A percentile compares a stretch with the other conserved stretches of the same genome.
Evolutionary conservation across 2,797 vertebrate genomes (phyloP).

Genomic region (Lacerta bilineata): DNA sequence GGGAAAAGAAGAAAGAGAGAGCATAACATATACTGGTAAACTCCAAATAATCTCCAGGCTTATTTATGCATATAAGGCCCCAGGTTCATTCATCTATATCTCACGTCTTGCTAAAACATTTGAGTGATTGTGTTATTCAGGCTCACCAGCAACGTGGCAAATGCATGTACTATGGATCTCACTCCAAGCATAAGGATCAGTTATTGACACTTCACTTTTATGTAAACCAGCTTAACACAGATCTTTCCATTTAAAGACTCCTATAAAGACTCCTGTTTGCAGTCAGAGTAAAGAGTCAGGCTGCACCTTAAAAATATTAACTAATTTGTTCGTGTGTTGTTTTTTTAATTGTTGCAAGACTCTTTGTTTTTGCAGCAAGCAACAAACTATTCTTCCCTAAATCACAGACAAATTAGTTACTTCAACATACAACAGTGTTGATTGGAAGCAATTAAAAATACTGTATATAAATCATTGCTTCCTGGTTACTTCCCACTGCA

Average conservation of each 20-base stretch:
- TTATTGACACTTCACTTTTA: neutral
- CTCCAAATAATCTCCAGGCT: no score
- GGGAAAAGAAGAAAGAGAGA: no score
- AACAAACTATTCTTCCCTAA: no score
- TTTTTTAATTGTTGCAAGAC: no score
- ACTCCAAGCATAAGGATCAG: neutral
- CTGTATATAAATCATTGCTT: neutral
- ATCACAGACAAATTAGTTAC: neutral
- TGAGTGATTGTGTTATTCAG: neutral
- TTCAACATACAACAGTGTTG: neutral
- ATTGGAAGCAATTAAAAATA: neutral
- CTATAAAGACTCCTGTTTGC: neutral
- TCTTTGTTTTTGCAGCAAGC: no score
- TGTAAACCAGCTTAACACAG: neutral
- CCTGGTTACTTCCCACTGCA: neutral
- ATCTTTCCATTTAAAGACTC: neutral
- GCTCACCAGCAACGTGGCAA: neutral
- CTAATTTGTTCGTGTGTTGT: no score
- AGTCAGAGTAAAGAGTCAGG: no score
- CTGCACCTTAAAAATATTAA: no score
- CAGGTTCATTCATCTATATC: neutral
- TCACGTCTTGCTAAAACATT: neutral
- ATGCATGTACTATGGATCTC: neutral
- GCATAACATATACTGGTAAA: no score
- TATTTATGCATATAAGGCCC: neutral